Base-by-base conservation (phyloP, 2,888 invertebrate genomes). In the Meiosimyza decipiens region DNA sequence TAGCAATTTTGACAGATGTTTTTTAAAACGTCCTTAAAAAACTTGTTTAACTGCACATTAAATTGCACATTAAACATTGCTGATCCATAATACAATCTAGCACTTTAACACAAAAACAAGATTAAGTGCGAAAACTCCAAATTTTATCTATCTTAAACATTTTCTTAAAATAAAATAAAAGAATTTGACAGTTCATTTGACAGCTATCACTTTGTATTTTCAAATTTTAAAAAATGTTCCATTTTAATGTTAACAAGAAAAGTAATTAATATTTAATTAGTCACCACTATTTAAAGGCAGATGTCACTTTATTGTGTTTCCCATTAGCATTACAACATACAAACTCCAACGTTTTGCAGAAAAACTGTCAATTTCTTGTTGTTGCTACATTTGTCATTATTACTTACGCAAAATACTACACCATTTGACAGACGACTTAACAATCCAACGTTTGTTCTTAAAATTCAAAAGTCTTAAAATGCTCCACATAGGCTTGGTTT, bases 221-320 rank as follows among this genome's bases (percentile, higher is more conserved):
- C 16, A 12, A 16, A 9, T 16, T 57, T 18, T 13, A 33, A 60
- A 33, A 16, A 5, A n/a, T n/a, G 12, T 33, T 52, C 12, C 60
- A 69, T 40, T 13, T 68, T 33, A 18, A 51, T 22, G 33, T 52
- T 13, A 13, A 16, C 60, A 28, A 51, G 33, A 7, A 11, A 33
- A 51, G 33, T 60, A 69, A 69, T 69, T 69, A 62, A 51, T 62
- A 69, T 69, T 69, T 69, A 69, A 69, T 62, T 69, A 62, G 52
- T 60, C 15, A 52, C 51, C 66, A 33, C 33, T 11, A 67, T 57
- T 16, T 33, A 40, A 40, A 3, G 22, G 18, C 28, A 49, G 33
- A 62, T 33, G 69, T 69, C 60, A 60, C n/a, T 60, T 69, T 62
- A 69, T 33, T 60, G 60, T 69, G 60, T 62, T 62, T 12, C 51